These are phyloP conservation scores for Heliconius hermathena DNA, from an alignment of 1,140 invertebrate genomes.

Conservation along the genomic window DNA sequence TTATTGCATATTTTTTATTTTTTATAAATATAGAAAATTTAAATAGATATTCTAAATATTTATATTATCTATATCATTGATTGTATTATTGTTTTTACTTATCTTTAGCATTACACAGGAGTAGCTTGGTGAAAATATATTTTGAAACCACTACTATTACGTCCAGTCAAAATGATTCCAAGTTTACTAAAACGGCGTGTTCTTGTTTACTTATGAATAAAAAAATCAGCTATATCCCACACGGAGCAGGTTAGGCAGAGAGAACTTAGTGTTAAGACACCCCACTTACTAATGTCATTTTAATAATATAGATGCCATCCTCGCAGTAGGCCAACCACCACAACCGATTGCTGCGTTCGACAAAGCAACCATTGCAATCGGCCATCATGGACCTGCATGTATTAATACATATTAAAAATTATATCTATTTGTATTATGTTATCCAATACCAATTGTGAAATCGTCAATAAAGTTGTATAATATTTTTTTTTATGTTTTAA, in stretches of 20 bases:
- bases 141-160: no score
- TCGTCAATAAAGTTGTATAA: slow-evolving; percentile 1
- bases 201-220: neutral
- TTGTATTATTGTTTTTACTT: no score
- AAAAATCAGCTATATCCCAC: no score
- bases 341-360: slow-evolving; percentile 53
- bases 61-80: neutral
- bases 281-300: neutral
- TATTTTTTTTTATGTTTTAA: neutral
- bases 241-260: no score
- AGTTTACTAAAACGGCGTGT: no score
- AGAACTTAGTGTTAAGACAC: no score
- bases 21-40: neutral
- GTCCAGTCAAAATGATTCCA: no score
- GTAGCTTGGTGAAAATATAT: no score
- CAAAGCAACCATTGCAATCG: slow-evolving; percentile 46
- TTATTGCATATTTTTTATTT: neutral
- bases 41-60: neutral
- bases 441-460: neutral
- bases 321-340: slow-evolving; percentile 55
- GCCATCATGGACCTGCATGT: slow-evolving; percentile 31
- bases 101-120: no score
- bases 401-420: slow-evolving; percentile 23
- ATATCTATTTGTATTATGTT: slow-evolving; percentile 3
- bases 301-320: slow-evolving; percentile 49